phyloP scores from a whole-genome alignment of 2,888 invertebrate genomes.

The Lycia hirtaria region DNA sequence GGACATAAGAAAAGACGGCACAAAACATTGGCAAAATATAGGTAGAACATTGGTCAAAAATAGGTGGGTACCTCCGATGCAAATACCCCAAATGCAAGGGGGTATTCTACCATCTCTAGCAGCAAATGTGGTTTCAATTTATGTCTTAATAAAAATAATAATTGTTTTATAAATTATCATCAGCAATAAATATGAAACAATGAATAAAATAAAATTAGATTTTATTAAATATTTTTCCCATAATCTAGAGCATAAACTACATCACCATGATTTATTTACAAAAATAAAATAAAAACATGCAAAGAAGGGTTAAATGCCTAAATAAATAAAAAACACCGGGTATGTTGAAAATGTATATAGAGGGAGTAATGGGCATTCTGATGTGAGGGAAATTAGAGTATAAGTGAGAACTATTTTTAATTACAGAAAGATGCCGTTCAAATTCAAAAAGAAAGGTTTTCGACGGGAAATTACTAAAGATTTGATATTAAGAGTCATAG shows the following conservation, averaged over 20 bases:
- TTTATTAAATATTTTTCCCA: conserved; percentile 51
- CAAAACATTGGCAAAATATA: conserved; percentile 59
- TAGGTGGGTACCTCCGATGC: conserved; percentile 56
- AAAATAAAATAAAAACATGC: conserved; percentile 46
- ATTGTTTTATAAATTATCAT: conserved; percentile 54
- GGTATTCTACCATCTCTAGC: conserved; percentile 55
- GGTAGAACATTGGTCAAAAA: conserved; percentile 60
- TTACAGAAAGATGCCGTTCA: no score
- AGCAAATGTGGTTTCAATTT: conserved; percentile 55
- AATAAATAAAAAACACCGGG: no score
- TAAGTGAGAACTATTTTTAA: no score
- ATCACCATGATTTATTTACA: conserved; percentile 49
- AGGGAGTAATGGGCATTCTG: no score
- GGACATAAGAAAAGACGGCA: conserved; percentile 58
- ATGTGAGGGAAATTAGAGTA: no score
- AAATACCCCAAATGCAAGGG: conserved; percentile 55
- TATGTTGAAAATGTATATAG: no score
- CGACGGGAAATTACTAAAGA: no score
- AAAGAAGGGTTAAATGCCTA: conserved; percentile 44
- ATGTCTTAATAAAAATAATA: conserved; percentile 51
- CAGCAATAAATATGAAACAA: conserved; percentile 42
- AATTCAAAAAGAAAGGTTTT: no score
- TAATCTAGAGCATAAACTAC: conserved; percentile 45
- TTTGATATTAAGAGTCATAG: no score
- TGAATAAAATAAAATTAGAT: conserved; percentile 36